Conservation (phyloP, 2,113 vertebrate species). For the Lamprotornis superbus region DNA sequence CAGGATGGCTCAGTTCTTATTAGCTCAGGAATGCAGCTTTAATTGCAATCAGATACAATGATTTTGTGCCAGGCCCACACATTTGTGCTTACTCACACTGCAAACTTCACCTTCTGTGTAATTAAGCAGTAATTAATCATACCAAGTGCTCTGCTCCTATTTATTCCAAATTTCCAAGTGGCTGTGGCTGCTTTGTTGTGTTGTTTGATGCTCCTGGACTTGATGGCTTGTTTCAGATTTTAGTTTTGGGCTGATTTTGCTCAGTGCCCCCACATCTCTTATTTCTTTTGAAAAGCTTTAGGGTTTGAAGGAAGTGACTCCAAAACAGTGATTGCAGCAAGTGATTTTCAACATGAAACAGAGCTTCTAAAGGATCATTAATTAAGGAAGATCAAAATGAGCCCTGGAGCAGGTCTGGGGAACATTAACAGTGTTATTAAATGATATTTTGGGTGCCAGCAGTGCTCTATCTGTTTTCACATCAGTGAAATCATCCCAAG, state of each 20-base stretch:
- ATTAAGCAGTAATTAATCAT: not conserved
- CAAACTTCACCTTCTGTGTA: not conserved
- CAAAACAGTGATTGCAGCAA: not conserved
- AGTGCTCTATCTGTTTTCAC: not conserved
- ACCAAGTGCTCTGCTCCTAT: not conserved
- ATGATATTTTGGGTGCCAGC: not conserved
- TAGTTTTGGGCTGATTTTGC: not conserved
- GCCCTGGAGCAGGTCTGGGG: not conserved
- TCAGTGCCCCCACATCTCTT: not conserved
- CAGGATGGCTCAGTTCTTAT: not conserved
- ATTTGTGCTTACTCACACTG: not conserved
- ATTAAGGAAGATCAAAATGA: constrained; percentile 38
- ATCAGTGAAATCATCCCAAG: not conserved
- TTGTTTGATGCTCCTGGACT: not conserved
- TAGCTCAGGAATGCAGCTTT: not conserved
- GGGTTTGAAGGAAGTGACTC: not conserved
- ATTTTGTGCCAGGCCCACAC: constrained; percentile 14
- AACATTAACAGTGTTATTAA: not conserved
- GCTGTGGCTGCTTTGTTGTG: not conserved
- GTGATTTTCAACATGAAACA: not conserved
- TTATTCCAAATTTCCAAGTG: not conserved
- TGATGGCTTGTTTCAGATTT: not conserved
- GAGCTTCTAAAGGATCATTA: not conserved
- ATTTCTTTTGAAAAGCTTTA: not conserved
- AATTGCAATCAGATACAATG: not conserved